These are phyloP conservation scores for Toxonevra muliebris DNA, from an alignment of 2,888 invertebrate genomes.

Conservation along the genomic window DNA sequence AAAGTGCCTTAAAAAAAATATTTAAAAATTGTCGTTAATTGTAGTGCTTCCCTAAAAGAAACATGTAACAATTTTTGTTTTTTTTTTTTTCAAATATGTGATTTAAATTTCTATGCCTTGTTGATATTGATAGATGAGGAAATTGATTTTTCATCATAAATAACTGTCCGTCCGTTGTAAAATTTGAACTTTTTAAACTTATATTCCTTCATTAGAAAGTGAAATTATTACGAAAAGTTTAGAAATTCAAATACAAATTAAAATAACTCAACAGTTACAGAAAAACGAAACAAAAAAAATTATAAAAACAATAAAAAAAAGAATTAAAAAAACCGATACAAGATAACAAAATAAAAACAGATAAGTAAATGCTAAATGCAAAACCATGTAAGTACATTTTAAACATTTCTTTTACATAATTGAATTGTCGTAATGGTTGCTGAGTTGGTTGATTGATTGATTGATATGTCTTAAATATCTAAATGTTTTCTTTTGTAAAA, in stretches of 20 bases:
- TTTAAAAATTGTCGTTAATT: no score
- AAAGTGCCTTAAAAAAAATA: no score
- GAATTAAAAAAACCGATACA: constrained; percentile 28
- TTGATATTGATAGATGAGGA: no score
- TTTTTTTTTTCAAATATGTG: background rate
- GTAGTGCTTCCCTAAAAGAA: no score
- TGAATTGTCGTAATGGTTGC: constrained; percentile 64
- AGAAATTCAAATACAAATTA: no score
- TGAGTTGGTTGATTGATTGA: constrained; percentile 58
- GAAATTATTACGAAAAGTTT: no score
- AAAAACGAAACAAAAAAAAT: constrained; percentile 42
- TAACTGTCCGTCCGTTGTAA: no score
- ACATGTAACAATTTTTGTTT: no score
- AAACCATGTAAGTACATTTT: constrained; percentile 62
- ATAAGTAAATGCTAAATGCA: constrained; percentile 47
- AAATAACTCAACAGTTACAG: constrained; percentile 47
- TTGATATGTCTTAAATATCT: constrained; percentile 48
- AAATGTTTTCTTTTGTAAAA: constrained; percentile 42
- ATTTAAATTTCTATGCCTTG: background rate
- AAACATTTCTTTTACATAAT: constrained; percentile 54
- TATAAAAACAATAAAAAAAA: constrained; percentile 33
- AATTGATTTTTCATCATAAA: no score
- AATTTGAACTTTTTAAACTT: no score
- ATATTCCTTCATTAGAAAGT: no score
- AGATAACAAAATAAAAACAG: constrained; percentile 31